A percentile compares a stretch with the other conserved stretches of the same genome.
Conservation (phyloP, 2,113 vertebrate genomes). For the Phalacrocorax carbo region DNA sequence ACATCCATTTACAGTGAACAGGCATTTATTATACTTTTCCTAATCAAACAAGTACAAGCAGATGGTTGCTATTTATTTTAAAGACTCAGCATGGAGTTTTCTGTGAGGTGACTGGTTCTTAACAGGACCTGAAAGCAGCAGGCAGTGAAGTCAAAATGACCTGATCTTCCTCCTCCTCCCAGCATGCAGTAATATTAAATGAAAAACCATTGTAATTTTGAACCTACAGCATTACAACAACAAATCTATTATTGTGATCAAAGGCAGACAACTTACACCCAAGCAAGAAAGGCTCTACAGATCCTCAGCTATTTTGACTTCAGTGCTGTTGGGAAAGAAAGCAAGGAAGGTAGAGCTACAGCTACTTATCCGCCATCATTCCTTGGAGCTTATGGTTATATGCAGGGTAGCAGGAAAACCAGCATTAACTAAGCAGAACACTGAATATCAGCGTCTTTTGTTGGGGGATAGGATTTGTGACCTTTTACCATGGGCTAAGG, state of each 20-base stretch:
- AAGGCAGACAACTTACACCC: not conserved
- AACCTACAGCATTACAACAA: not conserved
- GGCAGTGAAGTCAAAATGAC: not conserved
- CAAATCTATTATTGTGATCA: not conserved
- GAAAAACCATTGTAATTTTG: not conserved
- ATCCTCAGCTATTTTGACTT: not conserved
- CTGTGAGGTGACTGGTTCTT: not conserved
- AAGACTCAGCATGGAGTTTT: not conserved
- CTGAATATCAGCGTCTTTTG: not conserved
- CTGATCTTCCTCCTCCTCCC: not conserved
- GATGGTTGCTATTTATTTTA: not conserved
- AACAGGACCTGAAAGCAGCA: not conserved
- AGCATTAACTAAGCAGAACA: not conserved
- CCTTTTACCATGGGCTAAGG: not conserved
- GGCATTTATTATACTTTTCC: not conserved
- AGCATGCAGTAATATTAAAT: not conserved
- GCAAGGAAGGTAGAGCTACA: not conserved
- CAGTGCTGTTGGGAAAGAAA: not conserved
- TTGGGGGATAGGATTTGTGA: not conserved
- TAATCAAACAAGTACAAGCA: not conserved
- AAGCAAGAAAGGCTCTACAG: not conserved
- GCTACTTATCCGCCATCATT: not conserved
- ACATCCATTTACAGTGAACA: not conserved
- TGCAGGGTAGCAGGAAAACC: not conserved
- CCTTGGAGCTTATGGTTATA: not conserved